These are phyloP conservation scores for Phengaris alcon DNA, from an alignment of 2,888 invertebrate genomes.

Conservation along the genomic window DNA sequence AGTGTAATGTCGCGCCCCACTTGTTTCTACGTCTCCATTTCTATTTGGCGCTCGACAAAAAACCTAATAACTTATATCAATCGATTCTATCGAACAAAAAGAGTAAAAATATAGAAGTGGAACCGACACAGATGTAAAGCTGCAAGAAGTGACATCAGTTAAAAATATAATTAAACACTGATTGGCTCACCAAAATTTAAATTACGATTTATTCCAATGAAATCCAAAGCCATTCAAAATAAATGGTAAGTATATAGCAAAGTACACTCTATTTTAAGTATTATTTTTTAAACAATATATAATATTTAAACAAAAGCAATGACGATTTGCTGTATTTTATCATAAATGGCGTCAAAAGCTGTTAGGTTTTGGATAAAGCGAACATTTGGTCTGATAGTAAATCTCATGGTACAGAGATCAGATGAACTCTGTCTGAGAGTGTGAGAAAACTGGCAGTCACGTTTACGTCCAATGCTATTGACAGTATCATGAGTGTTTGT, in stretches of 20 bases:
- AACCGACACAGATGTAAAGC: conserved; percentile 42
- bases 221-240: too few relatives aligned
- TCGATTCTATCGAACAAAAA: conserved; percentile 60
- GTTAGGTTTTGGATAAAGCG: conserved; percentile 18
- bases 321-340: background rate
- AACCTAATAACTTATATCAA: conserved; percentile 46
- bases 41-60: conserved; percentile 30
- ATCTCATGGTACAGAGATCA: background rate
- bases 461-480: conserved; percentile 21
- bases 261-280: too few relatives aligned
- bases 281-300: background rate
- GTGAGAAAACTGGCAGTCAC: conserved; percentile 28
- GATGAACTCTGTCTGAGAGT: conserved; percentile 17
- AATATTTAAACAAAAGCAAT: background rate
- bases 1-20: conserved; percentile 17
- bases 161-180: background rate
- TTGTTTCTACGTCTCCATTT: conserved; percentile 18
- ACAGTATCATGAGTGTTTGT: background rate
- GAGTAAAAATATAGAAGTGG: conserved; percentile 59
- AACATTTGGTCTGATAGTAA: conserved; percentile 17
- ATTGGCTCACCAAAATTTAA: background rate
- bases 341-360: conserved; percentile 16
- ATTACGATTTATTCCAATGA: too few relatives aligned
- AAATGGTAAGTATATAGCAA: too few relatives aligned
- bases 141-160: conserved; percentile 46